Conservation (phyloP, 2,888 invertebrate species). For the Agrotis segetum region DNA sequence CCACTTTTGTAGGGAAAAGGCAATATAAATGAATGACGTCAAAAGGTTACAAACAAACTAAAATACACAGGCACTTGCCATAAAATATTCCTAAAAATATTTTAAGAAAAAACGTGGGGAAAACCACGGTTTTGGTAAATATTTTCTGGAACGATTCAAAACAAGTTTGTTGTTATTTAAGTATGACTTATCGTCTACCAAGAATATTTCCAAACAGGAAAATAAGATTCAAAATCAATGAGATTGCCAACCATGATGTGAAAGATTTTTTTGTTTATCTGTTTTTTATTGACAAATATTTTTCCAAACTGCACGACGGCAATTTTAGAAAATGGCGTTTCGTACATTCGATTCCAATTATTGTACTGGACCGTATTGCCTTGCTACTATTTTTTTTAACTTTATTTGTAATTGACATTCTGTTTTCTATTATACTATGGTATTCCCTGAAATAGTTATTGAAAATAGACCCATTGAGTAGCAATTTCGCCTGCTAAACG, state of each 20-base stretch:
- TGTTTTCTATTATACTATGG: slow-evolving; percentile 5
- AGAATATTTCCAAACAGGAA: slow-evolving; percentile 24
- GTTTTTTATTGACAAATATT: neutral
- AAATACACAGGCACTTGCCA: neutral
- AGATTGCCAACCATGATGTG: neutral
- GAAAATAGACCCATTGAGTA: slow-evolving; percentile 46
- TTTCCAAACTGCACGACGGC: too few species aligned
- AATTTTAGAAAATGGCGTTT: too few species aligned
- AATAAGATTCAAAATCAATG: neutral
- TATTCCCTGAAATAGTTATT: slow-evolving; percentile 47
- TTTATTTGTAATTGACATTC: slow-evolving; percentile 21
- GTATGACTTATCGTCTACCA: slow-evolving; percentile 2
- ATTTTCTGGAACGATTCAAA: slow-evolving; percentile 11
- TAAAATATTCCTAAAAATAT: slow-evolving; percentile 11
- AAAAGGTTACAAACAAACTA: neutral
- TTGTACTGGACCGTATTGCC: too few species aligned
- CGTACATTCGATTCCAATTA: too few species aligned
- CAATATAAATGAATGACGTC: neutral
- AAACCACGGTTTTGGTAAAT: neutral
- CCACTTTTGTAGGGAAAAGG: neutral
- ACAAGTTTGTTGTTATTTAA: slow-evolving; percentile 8
- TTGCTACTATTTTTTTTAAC: neutral
- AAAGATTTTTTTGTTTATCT: neutral
- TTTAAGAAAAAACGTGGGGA: neutral
- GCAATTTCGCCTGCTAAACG: slow-evolving; percentile 41